phyloP scores from a whole-genome alignment of 1,140 invertebrate genomes.

The Lepidotrigona ventralis region DNA sequence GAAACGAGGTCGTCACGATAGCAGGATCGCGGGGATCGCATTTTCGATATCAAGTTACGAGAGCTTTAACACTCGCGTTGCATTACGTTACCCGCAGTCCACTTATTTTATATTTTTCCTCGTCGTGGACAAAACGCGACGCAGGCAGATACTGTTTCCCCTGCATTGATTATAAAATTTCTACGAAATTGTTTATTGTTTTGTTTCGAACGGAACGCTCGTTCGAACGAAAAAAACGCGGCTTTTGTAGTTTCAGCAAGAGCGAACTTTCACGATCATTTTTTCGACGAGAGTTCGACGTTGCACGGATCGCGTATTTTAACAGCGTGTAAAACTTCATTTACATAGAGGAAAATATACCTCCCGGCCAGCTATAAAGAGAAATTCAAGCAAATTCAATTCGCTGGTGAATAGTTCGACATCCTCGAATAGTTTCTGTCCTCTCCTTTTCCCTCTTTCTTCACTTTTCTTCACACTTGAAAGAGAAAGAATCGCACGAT shows the following conservation, averaged over 20 bases:
- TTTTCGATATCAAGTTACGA: slow-evolving; percentile 14
- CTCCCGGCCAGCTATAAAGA: neutral
- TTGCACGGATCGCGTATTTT: slow-evolving; percentile 18
- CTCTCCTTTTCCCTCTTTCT: neutral
- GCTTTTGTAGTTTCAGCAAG: slow-evolving; percentile 38
- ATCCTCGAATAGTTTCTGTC: no score
- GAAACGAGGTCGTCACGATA: neutral
- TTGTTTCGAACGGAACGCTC: slow-evolving; percentile 19
- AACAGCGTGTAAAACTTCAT: slow-evolving; percentile 14
- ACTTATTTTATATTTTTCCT: slow-evolving; percentile 15
- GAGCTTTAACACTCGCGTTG: neutral
- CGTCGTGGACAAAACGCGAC: neutral
- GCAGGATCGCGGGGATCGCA: neutral
- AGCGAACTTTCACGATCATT: slow-evolving; percentile 29
- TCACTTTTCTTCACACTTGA: no score
- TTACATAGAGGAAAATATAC: neutral
- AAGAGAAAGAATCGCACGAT: no score
- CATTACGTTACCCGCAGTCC: neutral
- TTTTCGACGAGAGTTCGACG: slow-evolving; percentile 27
- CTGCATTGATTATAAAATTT: slow-evolving; percentile 38
- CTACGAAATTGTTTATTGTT: slow-evolving; percentile 29
- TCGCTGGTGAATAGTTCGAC: no score
- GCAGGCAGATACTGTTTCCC: slow-evolving; percentile 32
- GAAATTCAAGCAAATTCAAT: neutral
- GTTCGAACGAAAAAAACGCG: slow-evolving; percentile 28